Conservation (phyloP, 2,797 vertebrate genomes). For the Steatocranus sp. region DNA sequence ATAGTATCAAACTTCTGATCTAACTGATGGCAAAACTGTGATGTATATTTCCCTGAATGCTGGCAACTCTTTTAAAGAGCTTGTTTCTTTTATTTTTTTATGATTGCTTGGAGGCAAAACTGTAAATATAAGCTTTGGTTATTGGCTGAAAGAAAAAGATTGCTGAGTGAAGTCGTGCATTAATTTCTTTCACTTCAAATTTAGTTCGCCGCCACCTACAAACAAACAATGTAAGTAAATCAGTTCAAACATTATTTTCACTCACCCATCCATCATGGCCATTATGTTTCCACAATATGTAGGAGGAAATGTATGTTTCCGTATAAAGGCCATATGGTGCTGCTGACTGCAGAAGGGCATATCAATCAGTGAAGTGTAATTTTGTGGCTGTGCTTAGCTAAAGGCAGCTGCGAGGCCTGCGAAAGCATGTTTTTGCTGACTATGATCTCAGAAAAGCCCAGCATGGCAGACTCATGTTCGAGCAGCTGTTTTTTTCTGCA, state of each 20-base stretch:
- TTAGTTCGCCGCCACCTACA: not conserved
- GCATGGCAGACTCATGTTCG: accelerated
- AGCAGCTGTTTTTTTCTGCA: accelerated
- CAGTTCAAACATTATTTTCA: not conserved
- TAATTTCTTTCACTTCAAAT: not conserved
- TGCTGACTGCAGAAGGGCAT: not conserved
- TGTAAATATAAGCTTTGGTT: not conserved
- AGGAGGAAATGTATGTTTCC: not conserved
- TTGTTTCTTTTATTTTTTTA: not conserved
- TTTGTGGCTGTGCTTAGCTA: not conserved
- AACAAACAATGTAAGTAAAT: not conserved
- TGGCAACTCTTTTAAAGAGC: not conserved
- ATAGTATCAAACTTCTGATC: not conserved
- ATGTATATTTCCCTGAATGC: not conserved
- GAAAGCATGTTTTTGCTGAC: not conserved
- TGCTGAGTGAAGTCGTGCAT: not conserved
- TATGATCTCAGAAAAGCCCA: not conserved
- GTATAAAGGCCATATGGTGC: not conserved
- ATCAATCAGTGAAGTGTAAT: not conserved
- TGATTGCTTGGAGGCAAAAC: not conserved
- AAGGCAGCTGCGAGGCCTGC: not conserved
- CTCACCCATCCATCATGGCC: accelerated
- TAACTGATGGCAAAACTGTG: not conserved
- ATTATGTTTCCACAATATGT: not conserved
- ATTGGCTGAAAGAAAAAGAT: not conserved